Percentiles rank a stretch among this genome's conserved stretches.
These are phyloP conservation scores for Thaleichthys pacificus DNA, from an alignment of 2,797 vertebrate species.

Conservation along the genomic window DNA sequence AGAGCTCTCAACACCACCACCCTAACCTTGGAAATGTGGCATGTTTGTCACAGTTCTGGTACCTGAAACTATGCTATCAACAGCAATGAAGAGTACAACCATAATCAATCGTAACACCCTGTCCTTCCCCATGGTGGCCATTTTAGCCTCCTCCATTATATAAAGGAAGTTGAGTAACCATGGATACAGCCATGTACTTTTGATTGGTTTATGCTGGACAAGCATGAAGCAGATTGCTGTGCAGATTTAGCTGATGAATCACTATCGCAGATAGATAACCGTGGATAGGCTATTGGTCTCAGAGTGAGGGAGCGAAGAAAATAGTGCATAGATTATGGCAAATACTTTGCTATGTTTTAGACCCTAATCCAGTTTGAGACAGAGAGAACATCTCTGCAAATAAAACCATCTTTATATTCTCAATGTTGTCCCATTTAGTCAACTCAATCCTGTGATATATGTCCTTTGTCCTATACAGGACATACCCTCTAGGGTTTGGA, in stretches of 20 bases:
- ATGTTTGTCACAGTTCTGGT: not conserved
- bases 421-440: too few species aligned
- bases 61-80: constrained; percentile 10
- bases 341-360: not conserved
- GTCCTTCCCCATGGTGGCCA: constrained; percentile 40
- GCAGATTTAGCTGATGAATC: constrained; percentile 21
- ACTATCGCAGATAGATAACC: constrained; percentile 8
- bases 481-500: too few species aligned
- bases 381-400: not conserved
- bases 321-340: not conserved
- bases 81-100: constrained; percentile 28
- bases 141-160: constrained; percentile 61
- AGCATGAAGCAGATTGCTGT: constrained; percentile 30
- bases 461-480: too few species aligned
- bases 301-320: not conserved
- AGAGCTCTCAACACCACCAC: not conserved
- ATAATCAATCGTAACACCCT: constrained; percentile 46
- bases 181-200: constrained; percentile 51
- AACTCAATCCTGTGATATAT: too few species aligned
- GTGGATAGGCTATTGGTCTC: not conserved
- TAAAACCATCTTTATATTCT: too few species aligned
- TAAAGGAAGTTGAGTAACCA: constrained; percentile 61
- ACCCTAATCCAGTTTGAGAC: not conserved
- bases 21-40: not conserved
- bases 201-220: constrained; percentile 42